Evolutionary conservation across 2,113 vertebrate species (phyloP).

Genomic region (Dasyornis broadbenti): DNA sequence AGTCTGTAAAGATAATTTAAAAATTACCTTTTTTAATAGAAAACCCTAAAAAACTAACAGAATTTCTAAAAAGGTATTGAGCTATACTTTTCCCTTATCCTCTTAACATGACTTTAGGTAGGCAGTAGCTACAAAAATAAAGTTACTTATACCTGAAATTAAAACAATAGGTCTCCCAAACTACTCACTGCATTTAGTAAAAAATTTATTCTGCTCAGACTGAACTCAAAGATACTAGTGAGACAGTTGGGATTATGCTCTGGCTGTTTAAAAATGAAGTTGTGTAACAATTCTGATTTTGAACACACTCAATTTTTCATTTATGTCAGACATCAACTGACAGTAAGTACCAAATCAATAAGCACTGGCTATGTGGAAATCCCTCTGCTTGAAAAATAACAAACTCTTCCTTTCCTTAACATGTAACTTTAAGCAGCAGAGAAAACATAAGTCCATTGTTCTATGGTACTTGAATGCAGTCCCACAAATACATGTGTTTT

Average conservation of each 20-base stretch:
- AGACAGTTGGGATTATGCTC: neutral
- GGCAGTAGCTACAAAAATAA: neutral
- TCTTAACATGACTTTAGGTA: neutral
- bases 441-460: neutral
- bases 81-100: neutral
- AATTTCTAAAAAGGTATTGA: neutral
- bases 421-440: neutral
- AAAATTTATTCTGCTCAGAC: neutral
- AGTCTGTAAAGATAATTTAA: constrained; percentile 68
- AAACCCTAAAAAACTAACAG: neutral
- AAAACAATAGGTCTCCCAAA: neutral
- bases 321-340: neutral
- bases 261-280: neutral
- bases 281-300: neutral
- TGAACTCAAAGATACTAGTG: neutral
- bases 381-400: neutral
- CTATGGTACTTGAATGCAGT: neutral
- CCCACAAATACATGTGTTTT: neutral
- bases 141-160: neutral
- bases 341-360: neutral
- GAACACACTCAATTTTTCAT: neutral
- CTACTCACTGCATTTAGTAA: neutral
- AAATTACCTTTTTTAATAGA: neutral
- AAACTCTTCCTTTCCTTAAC: neutral
- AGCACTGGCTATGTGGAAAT: neutral